Base-by-base conservation (phyloP, 2,888 invertebrate species). In the Strigamia maritima region DNA sequence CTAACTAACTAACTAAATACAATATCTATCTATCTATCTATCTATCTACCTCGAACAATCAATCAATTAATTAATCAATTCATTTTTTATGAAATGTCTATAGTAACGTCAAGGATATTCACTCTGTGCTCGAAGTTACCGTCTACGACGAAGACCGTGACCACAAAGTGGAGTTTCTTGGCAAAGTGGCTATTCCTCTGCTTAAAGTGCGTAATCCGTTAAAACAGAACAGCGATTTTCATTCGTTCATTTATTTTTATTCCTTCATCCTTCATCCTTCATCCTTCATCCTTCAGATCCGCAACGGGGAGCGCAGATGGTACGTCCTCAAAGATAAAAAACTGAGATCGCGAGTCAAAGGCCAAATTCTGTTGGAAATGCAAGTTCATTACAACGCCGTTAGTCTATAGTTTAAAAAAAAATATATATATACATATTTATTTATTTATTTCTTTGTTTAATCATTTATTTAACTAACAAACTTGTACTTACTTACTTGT, bases 101-200 rank as follows among this genome's bases (percentile, higher is more conserved):
- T 28, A 88, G 88, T 81, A 83, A 85, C 81, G 87, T 89, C 49
- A 87, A 97, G 85, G 99, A 99, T 85, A 94, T 99, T 82, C 96
- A 97, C 84, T 93, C 95, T 78, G 91, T 94, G 76, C 87, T 99
- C 82, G 98, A 99, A 85, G 89, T 99, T 78, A 98, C 98, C 0
- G 96, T 99, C 0, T 98, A 92, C 86, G 98, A 99, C 85, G 98
- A 99, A 87, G 98, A 99, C 86, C 91, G 97, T 81, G 97, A 97
- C 85, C 97, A 98, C 86, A 98, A 98, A 86, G 97, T 96, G 14
- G 98, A 99, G 86, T 99, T 99, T 86, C 88, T 99, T 16, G 99
- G 99, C 0, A 95, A 94, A 86, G 88, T 98, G 12, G 91, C 92
- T 2, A 91, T 98, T 82, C 98, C 98, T 0, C 86, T 98, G 77